Conservation (phyloP, 1,140 invertebrate species). For the Drosophila lowei region DNA sequence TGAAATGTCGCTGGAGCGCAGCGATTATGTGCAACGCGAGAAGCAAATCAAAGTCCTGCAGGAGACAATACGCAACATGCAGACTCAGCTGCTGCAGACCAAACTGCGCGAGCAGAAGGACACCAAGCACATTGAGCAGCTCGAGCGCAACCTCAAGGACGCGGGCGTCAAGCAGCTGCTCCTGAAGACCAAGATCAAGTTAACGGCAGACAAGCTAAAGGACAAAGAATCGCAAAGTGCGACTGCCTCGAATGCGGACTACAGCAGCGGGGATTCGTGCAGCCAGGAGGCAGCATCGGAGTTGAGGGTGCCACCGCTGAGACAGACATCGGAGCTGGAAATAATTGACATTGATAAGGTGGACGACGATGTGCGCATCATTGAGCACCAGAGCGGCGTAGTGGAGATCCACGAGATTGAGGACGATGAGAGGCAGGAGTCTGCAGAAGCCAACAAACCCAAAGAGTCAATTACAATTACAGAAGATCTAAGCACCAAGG, state of each 20-base stretch:
- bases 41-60: slow-evolving; percentile 85
- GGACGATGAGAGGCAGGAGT: slow-evolving; percentile 69
- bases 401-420: slow-evolving; percentile 84
- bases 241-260: slow-evolving; percentile 53
- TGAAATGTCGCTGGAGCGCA: slow-evolving; percentile 89
- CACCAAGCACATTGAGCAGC: slow-evolving; percentile 85
- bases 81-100: slow-evolving; percentile 88
- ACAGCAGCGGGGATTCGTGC: slow-evolving; percentile 52
- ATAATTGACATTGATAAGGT: slow-evolving; percentile 77
- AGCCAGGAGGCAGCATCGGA: slow-evolving; percentile 14
- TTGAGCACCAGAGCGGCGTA: slow-evolving; percentile 83
- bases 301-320: neutral
- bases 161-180: slow-evolving; percentile 77
- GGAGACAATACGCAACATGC: slow-evolving; percentile 91
- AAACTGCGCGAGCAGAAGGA: slow-evolving; percentile 87
- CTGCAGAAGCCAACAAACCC: slow-evolving; percentile 10
- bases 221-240: slow-evolving; percentile 47
- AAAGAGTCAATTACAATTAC: slow-evolving; percentile 31
- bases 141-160: slow-evolving; percentile 85
- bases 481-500: slow-evolving; percentile 19
- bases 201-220: slow-evolving; percentile 61
- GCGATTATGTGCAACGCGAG: slow-evolving; percentile 84
- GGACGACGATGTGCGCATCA: slow-evolving; percentile 77
- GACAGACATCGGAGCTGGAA: slow-evolving; percentile 38
- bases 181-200: slow-evolving; percentile 75